These are phyloP conservation scores for Patella depressa DNA, from an alignment of 2,888 invertebrate species.

Conservation along the genomic window DNA sequence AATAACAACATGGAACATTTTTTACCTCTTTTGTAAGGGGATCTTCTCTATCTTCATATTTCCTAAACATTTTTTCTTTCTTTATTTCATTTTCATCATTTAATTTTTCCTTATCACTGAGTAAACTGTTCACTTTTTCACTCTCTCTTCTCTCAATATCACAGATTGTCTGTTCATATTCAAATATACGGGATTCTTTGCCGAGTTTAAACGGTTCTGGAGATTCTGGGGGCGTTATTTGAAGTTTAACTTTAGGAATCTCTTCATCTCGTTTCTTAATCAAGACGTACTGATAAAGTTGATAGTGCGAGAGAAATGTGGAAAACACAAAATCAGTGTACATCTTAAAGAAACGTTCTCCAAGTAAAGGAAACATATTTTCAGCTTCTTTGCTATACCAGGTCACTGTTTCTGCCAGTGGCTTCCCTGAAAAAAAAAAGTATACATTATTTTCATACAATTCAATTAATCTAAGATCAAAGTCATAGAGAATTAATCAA, in stretches of 20 bases:
- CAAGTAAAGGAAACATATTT: conserved; percentile 40
- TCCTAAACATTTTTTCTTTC: conserved; percentile 29
- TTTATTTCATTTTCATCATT: conserved; percentile 31
- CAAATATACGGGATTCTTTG: conserved; percentile 54
- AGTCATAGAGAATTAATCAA: neutral
- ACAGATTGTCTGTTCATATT: conserved; percentile 56
- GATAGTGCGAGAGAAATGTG: conserved; percentile 61
- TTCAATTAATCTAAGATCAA: neutral
- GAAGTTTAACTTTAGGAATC: conserved; percentile 37
- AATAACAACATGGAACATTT: too few relatives aligned
- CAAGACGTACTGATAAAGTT: conserved; percentile 63
- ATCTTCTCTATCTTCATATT: conserved; percentile 31
- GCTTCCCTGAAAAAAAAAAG: conserved; percentile 33
- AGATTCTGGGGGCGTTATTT: conserved; percentile 51
- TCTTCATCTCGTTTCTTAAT: conserved; percentile 41
- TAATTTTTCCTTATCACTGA: conserved; percentile 39
- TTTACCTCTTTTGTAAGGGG: conserved; percentile 54
- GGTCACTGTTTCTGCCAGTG: conserved; percentile 52
- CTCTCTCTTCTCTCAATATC: conserved; percentile 49
- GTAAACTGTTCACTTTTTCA: conserved; percentile 39
- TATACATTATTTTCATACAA: neutral
- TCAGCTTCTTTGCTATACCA: conserved; percentile 45
- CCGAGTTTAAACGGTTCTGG: conserved; percentile 44
- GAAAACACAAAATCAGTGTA: conserved; percentile 60
- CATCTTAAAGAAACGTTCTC: conserved; percentile 55